phyloP scores from a whole-genome alignment of 2,113 vertebrate species.

The Rhadina sibilatrix region DNA sequence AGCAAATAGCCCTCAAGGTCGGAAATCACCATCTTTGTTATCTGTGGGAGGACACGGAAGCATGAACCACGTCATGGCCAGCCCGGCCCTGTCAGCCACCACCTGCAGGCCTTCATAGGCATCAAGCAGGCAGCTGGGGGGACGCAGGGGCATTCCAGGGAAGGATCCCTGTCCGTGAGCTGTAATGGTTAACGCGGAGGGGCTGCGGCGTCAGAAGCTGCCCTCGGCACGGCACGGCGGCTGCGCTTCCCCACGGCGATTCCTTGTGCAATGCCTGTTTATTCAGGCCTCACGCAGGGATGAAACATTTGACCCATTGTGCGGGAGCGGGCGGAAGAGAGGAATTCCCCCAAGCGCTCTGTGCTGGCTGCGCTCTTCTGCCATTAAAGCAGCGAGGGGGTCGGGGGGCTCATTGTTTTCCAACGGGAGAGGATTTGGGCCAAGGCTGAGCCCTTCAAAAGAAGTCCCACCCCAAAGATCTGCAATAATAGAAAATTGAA shows the following conservation, averaged over 20 bases:
- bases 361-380: neutral
- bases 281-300: constrained; percentile 27
- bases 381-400: neutral
- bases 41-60: neutral
- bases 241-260: neutral
- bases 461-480: constrained; percentile 8
- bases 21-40: neutral
- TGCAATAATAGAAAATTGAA: constrained; percentile 35
- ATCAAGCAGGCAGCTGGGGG: neutral
- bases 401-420: neutral
- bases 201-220: rapidly evolving
- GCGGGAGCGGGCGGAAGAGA: neutral
- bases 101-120: neutral
- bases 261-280: constrained; percentile 35
- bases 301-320: constrained; percentile 18
- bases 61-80: neutral
- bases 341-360: neutral
- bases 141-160: neutral
- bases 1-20: neutral
- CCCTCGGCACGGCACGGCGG: neutral
- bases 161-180: neutral
- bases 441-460: neutral
- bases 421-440: neutral
- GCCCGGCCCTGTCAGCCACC: neutral
- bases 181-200: rapidly evolving